These are phyloP conservation scores for Machaerirhynchus nigripectus DNA, from an alignment of 2,113 vertebrate genomes.

Conservation along the genomic window DNA sequence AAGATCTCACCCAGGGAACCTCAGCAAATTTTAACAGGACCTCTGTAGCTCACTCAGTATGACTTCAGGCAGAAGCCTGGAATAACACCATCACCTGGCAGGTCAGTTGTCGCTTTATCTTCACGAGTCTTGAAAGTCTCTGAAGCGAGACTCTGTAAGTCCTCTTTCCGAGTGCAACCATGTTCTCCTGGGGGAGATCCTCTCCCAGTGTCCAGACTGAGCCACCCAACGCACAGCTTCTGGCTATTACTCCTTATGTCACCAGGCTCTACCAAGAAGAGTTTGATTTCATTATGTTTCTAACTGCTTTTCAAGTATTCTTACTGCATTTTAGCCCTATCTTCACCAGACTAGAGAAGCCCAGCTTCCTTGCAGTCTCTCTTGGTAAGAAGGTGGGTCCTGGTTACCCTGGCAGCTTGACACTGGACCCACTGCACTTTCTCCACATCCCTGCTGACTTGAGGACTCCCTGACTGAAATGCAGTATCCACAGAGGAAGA, in stretches of 20 bases:
- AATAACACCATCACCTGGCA: background rate
- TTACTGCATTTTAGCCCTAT: background rate
- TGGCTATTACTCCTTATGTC: background rate
- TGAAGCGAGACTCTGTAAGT: background rate
- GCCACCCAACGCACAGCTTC: background rate
- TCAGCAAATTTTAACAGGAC: background rate
- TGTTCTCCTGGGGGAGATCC: background rate
- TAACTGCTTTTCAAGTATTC: background rate
- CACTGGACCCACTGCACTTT: background rate
- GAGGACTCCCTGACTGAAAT: rapidly evolving
- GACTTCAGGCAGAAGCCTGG: background rate
- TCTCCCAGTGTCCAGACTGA: background rate
- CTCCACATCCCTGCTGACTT: background rate
- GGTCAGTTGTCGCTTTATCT: background rate
- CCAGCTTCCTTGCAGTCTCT: background rate
- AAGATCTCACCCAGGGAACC: background rate
- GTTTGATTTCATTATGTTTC: background rate
- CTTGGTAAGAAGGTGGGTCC: background rate
- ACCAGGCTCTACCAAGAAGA: background rate
- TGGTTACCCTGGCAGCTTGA: background rate
- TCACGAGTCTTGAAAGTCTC: rapidly evolving
- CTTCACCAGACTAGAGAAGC: background rate
- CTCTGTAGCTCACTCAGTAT: background rate
- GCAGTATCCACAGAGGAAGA: background rate
- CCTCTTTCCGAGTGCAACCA: background rate